These are phyloP conservation scores for Heliocidaris erythrogramma DNA, from an alignment of 35 echinoderm and acorn worm genomes.

Conservation along the genomic window DNA sequence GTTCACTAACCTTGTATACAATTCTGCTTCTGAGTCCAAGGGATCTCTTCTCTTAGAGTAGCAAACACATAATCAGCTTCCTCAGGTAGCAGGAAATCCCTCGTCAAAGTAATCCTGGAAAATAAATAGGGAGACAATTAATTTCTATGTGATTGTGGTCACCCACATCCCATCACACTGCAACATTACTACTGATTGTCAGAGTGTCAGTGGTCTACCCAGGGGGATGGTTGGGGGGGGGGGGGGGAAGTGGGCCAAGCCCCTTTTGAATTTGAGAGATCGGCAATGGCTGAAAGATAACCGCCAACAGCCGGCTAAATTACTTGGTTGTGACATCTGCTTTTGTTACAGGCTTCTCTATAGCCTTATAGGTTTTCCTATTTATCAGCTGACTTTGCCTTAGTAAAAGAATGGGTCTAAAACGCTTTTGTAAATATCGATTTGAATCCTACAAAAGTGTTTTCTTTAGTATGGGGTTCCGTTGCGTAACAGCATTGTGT, in stretches of 20 bases:
- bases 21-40: conserved; percentile 34
- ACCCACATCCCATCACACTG: too few species aligned
- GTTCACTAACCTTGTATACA: background rate
- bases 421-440: background rate
- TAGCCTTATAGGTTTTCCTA: too few species aligned
- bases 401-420: background rate
- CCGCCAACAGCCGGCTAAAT: too few species aligned
- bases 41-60: conserved; percentile 34
- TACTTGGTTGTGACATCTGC: too few species aligned
- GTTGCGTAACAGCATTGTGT: background rate
- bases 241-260: too few species aligned
- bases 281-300: too few species aligned
- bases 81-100: conserved; percentile 22
- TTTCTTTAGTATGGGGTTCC: background rate
- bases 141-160: background rate
- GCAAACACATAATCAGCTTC: conserved; percentile 47
- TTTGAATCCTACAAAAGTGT: background rate
- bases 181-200: too few species aligned
- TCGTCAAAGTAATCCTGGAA: conserved; percentile 21
- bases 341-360: too few species aligned
- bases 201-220: too few species aligned
- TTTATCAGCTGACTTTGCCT: too few species aligned
- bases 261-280: too few species aligned
- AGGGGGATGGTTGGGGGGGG: too few species aligned
- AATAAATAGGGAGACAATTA: background rate